Evolutionary conservation across 2,113 vertebrate species (phyloP), one percentile per base, ranked within the genome.

Genomic region (Neogale vison): DNA sequence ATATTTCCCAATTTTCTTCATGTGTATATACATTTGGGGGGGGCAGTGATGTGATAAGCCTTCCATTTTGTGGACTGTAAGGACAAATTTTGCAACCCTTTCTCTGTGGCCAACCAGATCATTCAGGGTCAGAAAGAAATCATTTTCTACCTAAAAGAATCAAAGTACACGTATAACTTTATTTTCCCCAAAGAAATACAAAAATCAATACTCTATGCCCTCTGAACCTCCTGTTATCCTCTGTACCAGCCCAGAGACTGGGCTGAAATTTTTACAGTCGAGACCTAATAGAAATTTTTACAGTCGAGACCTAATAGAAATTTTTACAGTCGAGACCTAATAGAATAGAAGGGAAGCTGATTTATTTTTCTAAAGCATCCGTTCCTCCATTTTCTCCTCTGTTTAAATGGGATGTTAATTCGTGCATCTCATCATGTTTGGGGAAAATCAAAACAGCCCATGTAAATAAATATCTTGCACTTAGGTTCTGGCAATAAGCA

Each of bases 1-100:
- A 0, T 21, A 55, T 7, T 87, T 63, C 45, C 17, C 11, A 5
- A 15, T 39, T 65, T 80, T 74, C 74, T 39, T 34, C 26, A 7
- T 2, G 1, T 24, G 61, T 36, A 4, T 10, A 34, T 2, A 18
- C 34, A 14, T 36, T 36, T 23, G 14, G 47, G 4, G 3, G 11
- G 6, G 11, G 10, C 67, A 57, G n/a, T 61, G 15, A 82, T n/a
- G 0, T 31, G 15, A 31, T 0, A 26, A 55, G 15, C 1, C 0
- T 7, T 15, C 3, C 13, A 0, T 14, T 45, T 26, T 23, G 29
- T 74, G 26, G 23, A 10, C 26, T 34, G 12, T 13, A 15, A 34
- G 17, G 4, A 21, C 31, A 8, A 42, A 59, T 0, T 1, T 2
- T 7, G 15, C 29, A 6, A 31, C 4, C 0, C 18, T 71, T 47